A percentile compares a stretch with the other conserved stretches of the same genome.
Evolutionary conservation across 2,888 invertebrate genomes (phyloP).

Genomic region (Drosophila falleni): DNA sequence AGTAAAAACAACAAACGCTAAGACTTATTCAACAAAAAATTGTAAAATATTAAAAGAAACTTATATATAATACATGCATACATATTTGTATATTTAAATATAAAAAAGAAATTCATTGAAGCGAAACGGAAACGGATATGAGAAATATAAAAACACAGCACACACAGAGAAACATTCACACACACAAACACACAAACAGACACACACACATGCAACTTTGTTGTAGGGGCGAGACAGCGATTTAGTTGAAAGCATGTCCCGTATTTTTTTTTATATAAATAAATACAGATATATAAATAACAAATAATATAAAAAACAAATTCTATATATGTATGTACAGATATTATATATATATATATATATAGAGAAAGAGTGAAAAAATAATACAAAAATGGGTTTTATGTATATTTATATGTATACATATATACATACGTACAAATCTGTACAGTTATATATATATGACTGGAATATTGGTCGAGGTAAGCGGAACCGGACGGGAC

Average conservation of each 20-base stretch:
- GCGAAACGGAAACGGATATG: slow-evolving; percentile 35
- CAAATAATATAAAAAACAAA: slow-evolving; percentile 45
- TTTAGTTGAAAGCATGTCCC: slow-evolving; percentile 53
- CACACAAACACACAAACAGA: slow-evolving; percentile 9
- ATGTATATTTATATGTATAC: slow-evolving; percentile 19
- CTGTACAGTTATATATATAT: slow-evolving; percentile 10
- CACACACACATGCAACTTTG: slow-evolving; percentile 28
- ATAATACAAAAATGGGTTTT: slow-evolving; percentile 33
- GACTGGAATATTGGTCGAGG: slow-evolving; percentile 1
- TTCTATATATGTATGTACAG: slow-evolving; percentile 26
- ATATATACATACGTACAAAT: slow-evolving; percentile 6
- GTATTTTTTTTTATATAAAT: slow-evolving; percentile 43
- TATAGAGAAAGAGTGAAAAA: slow-evolving; percentile 49
- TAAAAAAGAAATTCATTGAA: slow-evolving; percentile 36
- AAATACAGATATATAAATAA: slow-evolving; percentile 32
- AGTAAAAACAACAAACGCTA: slow-evolving; percentile 68
- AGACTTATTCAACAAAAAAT: slow-evolving; percentile 77
- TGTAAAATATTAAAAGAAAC: slow-evolving; percentile 74
- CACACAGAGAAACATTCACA: slow-evolving; percentile 10
- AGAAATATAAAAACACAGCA: slow-evolving; percentile 24
- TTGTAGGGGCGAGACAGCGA: slow-evolving; percentile 35
- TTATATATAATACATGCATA: slow-evolving; percentile 36
- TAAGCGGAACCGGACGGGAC: neutral
- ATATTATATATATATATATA: slow-evolving; percentile 31
- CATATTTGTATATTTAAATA: slow-evolving; percentile 39